Evolutionary conservation across 2,888 invertebrate species (phyloP), one percentile per base, ranked within the genome.

Genomic region (Agrotis clavis): DNA sequence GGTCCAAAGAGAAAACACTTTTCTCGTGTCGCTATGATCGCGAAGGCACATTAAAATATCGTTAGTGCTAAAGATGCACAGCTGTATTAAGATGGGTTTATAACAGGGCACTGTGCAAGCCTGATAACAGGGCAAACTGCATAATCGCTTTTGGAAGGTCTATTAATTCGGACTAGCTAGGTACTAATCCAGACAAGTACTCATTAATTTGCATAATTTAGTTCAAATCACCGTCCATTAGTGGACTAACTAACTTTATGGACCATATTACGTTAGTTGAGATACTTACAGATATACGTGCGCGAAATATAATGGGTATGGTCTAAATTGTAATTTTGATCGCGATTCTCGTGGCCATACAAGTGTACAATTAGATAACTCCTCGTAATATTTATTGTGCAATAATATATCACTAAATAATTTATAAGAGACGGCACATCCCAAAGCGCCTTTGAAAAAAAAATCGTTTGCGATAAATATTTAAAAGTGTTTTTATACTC

Each of bases 321-420:
- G 13, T 16, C 21, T 9, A 13, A 7, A n/a, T 47, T 21, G 4
- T 6, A 19, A 45, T 41, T 57, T 35, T 19, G 0, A 1, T 25
- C 59, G 14, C 35, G 16, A 18, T 25, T 76, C 69, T 80, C 16
- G 56, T 76, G 79, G 84, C 77, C 72, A 41, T 30, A 73, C 74
- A 9, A 59, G 50, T 53, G 50, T 64, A 69, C 60, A 48, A 76
- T 80, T 79, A 76, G 62, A 79, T 68, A 64, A 66, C 71, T 64
- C 64, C 41, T 50, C 51, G 75, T 65, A 65, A 65, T 62, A 80
- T 80, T 80, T 68, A 71, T 50, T 50, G 51, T 53, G 47, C n/a
- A 63, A 68, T 60, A 76, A 66, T 71, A 60, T 64, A 60, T 51
- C 18, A 69, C 63, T 74, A 63, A 66, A 79, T 54, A 45, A 77